Percentiles rank a stretch among this genome's conserved stretches.
Conservation (phyloP, 2,797 vertebrate genomes). For the Gallinago nigripennis region DNA sequence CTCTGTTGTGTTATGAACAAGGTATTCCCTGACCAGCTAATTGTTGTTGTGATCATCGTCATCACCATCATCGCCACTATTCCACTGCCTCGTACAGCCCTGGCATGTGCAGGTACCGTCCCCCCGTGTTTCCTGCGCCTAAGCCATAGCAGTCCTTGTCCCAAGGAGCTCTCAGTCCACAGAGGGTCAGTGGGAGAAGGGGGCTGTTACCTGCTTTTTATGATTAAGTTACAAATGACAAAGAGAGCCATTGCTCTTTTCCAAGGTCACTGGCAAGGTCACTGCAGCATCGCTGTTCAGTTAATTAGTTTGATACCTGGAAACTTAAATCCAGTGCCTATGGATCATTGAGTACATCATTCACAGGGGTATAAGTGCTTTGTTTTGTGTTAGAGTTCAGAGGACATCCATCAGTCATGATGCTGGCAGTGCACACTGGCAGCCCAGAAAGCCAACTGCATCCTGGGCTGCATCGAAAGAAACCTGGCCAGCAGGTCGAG, state of each 20-base stretch:
- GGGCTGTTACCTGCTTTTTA: neutral
- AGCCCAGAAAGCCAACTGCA: too few species aligned
- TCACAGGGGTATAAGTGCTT: neutral
- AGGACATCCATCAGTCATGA: neutral
- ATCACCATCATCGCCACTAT: neutral
- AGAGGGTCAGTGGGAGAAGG: neutral
- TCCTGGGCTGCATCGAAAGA: too few species aligned
- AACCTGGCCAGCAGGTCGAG: too few species aligned
- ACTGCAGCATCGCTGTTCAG: neutral
- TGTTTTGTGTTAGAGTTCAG: neutral
- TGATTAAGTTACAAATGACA: neutral
- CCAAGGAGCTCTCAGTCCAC: accelerated
- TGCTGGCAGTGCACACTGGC: too few species aligned
- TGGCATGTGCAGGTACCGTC: neutral
- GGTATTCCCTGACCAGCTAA: neutral
- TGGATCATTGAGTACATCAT: neutral
- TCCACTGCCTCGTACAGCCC: neutral
- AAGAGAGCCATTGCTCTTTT: neutral
- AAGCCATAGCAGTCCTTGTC: neutral
- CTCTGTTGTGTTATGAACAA: neutral
- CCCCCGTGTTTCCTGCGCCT: neutral
- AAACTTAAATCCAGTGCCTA: neutral
- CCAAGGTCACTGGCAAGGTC: neutral
- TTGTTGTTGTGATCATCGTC: neutral
- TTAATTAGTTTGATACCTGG: neutral